Percentiles rank a stretch among this genome's conserved stretches.
phyloP scores from a whole-genome alignment of 2,888 invertebrate species.

The Sympetrum striolatum region DNA sequence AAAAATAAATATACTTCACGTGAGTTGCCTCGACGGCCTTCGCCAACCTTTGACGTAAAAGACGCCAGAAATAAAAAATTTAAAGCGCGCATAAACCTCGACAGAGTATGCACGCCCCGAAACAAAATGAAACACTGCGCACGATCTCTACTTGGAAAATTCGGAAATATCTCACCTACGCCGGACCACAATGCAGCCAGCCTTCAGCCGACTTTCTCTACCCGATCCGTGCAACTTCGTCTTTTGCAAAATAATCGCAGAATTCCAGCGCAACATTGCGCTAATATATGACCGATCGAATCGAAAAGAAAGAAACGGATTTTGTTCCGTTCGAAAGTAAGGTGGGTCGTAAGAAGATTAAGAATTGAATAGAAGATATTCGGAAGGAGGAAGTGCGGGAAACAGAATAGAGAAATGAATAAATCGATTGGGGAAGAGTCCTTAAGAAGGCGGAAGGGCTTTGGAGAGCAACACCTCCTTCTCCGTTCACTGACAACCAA shows the following conservation, averaged over 20 bases:
- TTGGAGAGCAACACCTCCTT: not conserved
- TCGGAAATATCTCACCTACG: no score
- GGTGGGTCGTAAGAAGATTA: not conserved
- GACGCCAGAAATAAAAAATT: no score
- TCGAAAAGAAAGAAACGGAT: not conserved
- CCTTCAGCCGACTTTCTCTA: no score
- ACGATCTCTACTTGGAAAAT: no score
- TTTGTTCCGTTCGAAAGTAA: not conserved
- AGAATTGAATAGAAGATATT: not conserved
- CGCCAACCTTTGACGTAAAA: no score
- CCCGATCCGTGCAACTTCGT: no score
- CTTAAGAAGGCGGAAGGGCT: not conserved
- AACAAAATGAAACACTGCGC: no score
- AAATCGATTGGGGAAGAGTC: not conserved
- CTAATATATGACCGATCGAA: not conserved
- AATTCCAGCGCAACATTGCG: not conserved
- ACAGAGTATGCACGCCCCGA: no score
- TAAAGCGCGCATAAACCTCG: no score
- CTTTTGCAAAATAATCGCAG: not conserved
- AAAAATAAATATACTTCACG: no score
- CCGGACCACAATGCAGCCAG: no score
- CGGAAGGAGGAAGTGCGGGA: not conserved
- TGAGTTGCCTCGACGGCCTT: no score
- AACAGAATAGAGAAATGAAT: not conserved
- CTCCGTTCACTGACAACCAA: not conserved